Evolutionary conservation across 2,797 vertebrate genomes (phyloP).

Genomic region (Dendrocincla tyrannina): DNA sequence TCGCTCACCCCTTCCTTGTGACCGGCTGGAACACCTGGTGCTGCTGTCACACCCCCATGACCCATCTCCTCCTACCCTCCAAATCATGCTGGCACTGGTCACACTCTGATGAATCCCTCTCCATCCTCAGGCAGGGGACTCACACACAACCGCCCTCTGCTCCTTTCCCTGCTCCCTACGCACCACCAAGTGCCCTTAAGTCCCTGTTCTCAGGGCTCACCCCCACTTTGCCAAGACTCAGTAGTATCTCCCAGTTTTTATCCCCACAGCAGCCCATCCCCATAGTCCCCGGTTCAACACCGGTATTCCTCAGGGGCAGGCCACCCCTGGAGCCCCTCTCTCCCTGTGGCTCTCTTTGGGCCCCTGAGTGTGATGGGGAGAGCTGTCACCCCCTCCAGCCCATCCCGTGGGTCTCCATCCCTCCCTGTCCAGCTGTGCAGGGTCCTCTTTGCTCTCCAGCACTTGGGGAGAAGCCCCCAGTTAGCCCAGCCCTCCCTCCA

Average conservation of each 20-base stretch:
- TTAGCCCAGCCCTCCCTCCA: background rate
- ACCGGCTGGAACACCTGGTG: background rate
- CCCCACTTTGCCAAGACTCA: background rate
- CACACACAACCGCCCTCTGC: fast-evolving
- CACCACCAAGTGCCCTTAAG: fast-evolving
- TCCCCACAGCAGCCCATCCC: background rate
- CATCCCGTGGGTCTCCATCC: background rate
- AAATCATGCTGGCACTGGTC: background rate
- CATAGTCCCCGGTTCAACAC: fast-evolving
- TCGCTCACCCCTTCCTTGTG: background rate
- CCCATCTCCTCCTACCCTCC: background rate
- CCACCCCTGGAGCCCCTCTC: background rate
- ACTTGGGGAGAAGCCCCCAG: fast-evolving
- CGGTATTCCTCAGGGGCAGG: background rate
- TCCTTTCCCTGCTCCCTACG: background rate
- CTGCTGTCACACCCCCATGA: slow-evolving; percentile 9
- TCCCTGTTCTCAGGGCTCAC: background rate
- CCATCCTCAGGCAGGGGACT: background rate
- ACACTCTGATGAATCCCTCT: background rate
- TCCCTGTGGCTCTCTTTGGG: background rate
- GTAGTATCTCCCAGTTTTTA: background rate
- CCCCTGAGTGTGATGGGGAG: background rate
- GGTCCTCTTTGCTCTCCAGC: background rate
- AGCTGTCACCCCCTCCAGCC: background rate
- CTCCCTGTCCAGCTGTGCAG: background rate